Conservation (phyloP, 2,888 invertebrate genomes). For the Apamea epomidion region DNA sequence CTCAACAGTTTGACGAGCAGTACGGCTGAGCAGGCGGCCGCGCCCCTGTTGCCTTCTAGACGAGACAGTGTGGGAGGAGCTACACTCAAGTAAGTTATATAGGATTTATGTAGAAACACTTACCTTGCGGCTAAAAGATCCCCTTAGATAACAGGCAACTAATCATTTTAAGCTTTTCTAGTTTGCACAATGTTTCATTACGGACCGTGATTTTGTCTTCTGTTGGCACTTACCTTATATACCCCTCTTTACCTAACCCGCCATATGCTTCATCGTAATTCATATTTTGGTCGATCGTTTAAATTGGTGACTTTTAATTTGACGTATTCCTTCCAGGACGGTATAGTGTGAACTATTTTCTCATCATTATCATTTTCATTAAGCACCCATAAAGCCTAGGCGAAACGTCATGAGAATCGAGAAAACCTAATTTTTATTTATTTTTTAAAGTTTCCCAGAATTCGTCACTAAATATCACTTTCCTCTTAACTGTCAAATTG, state of each 20-base stretch:
- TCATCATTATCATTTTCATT: no score
- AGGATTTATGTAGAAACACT: background rate
- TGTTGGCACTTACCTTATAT: background rate
- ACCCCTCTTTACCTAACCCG: background rate
- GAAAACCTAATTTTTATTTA: no score
- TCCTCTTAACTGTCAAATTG: no score
- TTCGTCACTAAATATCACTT: no score
- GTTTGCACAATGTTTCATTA: background rate
- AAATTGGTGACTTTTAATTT: no score
- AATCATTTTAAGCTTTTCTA: background rate
- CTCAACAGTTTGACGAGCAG: conserved; percentile 94
- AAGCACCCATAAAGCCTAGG: no score
- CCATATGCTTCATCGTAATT: background rate
- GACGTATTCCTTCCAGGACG: no score
- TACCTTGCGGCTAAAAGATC: background rate
- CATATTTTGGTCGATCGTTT: background rate
- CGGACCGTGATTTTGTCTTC: background rate
- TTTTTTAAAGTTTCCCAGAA: no score
- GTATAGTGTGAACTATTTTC: no score
- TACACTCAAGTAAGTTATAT: conserved; percentile 88
- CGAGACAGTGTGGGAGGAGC: conserved; percentile 92
- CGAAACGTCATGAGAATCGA: no score
- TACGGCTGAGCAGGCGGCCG: conserved; percentile 89
- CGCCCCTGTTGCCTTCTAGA: conserved; percentile 92
- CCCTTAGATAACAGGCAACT: background rate